Evolutionary conservation across 2,797 vertebrate species (phyloP).

Genomic region (Anniella stebbinsi): DNA sequence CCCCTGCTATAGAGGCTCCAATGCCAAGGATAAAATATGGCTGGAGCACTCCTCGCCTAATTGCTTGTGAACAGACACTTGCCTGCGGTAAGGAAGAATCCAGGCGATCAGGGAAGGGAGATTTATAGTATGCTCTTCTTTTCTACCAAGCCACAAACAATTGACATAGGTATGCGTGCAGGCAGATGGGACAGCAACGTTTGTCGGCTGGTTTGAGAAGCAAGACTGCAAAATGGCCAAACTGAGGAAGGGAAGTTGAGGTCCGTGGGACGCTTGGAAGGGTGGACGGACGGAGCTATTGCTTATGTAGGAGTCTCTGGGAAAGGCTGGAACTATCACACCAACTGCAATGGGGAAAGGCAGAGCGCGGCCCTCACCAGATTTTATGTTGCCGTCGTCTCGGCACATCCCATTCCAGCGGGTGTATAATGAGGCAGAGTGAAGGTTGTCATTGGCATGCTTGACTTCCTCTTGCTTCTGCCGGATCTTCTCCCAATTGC

Average conservation of each 20-base stretch:
- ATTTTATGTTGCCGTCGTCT: constrained; percentile 97
- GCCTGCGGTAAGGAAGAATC: not conserved
- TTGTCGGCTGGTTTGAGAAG: not conserved
- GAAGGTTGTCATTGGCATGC: constrained; percentile 85
- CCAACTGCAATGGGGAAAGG: not conserved
- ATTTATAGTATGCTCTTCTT: not conserved
- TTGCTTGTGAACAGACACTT: not conserved
- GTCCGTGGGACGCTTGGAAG: too few relatives aligned
- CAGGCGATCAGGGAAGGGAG: not conserved
- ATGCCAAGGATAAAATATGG: not conserved
- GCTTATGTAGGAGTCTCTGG: too few relatives aligned
- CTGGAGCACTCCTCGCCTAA: too few relatives aligned
- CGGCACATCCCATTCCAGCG: constrained; percentile 95
- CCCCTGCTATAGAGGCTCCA: not conserved
- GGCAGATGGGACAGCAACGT: not conserved
- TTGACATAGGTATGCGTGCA: not conserved
- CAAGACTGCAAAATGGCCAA: not conserved
- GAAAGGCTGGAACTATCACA: not conserved
- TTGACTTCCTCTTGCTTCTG: constrained; percentile 95
- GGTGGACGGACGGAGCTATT: not conserved
- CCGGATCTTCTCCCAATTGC: constrained; percentile 97
- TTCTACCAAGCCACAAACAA: not conserved
- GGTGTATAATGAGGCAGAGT: constrained; percentile 86
- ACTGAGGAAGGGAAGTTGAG: not conserved
- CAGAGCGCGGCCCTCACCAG: constrained; percentile 79